Base-by-base conservation (phyloP, 2,888 invertebrate species). In the Megamerina dolium region DNA sequence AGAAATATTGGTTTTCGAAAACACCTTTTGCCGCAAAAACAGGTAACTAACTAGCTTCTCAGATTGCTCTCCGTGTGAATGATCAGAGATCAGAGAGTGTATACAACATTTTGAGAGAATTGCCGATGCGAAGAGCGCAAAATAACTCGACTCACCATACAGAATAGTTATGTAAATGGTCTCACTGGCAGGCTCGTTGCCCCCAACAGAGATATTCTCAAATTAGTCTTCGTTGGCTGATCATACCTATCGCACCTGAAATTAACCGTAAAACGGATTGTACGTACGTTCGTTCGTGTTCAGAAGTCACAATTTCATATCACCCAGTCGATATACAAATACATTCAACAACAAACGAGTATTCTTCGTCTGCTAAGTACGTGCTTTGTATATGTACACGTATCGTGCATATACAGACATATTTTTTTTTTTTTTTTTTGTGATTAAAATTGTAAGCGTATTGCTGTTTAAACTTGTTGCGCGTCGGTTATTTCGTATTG, bases 171-270 rank as follows among this genome's bases (percentile, higher is more conserved):
- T n/a, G n/a, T n/a, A n/a, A n/a, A n/a, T n/a, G n/a, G n/a, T n/a
- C n/a, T n/a, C n/a, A n/a, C n/a, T n/a, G n/a, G n/a, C 35, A 45
- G 50, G 54, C 55, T 56, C 52, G 46, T 48, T 59, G 58, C 58
- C 62, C 57, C 61, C 64, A 61, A 63, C 58, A 49, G 57, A 54
- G 59, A 51, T 49, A 45, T 57, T 50, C 52, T 58, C 53, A 61
- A 57, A 62, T 70, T 63, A 68, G 68, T 70, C 67, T 65, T 62
- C 61, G 62, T 68, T 63, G 62, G 66, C 64, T 67, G 65, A 71
- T 68, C 68, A 63, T 68, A 54, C 62, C 52, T 54, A 60, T 59
- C 63, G 63, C 71, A 70, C 69, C 71, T 70, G 71, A 61, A 44
- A 36, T 40, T 46, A 53, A 46, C 41, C 44, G 46, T 31, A 29